Evolutionary conservation across 2,113 vertebrate species (phyloP).

Genomic region (Himantopus leucocephalus): DNA sequence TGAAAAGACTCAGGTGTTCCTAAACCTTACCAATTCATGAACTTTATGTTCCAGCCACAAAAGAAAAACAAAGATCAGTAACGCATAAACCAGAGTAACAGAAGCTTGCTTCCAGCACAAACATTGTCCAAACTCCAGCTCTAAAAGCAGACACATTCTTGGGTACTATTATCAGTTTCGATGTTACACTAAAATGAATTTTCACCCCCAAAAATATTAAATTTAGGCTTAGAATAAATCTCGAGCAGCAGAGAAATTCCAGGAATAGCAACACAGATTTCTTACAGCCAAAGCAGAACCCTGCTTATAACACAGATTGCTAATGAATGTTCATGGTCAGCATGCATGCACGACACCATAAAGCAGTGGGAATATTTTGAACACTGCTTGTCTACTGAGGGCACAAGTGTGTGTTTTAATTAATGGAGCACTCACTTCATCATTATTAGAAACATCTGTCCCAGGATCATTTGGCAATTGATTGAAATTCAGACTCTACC

Average conservation of each 20-base stretch:
- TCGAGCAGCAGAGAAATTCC: not conserved
- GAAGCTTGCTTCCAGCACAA: constrained; percentile 15
- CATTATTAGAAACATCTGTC: not conserved
- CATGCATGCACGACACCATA: not conserved
- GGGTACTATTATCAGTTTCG: not conserved
- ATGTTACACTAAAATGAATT: not conserved
- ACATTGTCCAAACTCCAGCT: not conserved
- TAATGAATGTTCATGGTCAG: not conserved
- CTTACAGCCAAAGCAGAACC: not conserved
- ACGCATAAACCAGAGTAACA: not conserved
- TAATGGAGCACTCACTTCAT: not conserved
- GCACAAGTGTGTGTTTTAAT: not conserved
- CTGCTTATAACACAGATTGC: not conserved
- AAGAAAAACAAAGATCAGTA: not conserved
- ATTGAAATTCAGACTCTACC: not conserved
- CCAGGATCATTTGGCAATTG: not conserved
- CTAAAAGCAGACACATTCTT: not conserved
- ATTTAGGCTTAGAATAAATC: not conserved
- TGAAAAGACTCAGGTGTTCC: not conserved
- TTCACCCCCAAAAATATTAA: not conserved
- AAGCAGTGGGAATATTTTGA: not conserved
- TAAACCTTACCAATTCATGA: not conserved
- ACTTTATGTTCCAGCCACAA: not conserved
- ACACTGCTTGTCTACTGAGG: not conserved
- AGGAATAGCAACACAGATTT: not conserved